A percentile compares a stretch with the other conserved stretches of the same genome.
Conservation (phyloP, 2,888 invertebrate species). For the Mesochorus sp. region DNA sequence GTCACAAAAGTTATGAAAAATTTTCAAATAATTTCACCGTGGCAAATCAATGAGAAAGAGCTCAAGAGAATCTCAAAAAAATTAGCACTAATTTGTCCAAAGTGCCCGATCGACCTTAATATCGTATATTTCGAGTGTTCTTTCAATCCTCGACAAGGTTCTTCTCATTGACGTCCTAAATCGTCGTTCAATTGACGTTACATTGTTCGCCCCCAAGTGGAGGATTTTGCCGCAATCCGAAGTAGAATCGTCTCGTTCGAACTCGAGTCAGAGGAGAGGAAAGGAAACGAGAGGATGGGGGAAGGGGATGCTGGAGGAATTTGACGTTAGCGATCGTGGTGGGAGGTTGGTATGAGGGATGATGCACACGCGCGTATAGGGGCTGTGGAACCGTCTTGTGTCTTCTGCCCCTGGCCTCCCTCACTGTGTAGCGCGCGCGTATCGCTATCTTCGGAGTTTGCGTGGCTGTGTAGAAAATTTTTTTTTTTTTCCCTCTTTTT, state of each 20-base stretch:
- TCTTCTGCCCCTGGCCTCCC: slow-evolving; percentile 15
- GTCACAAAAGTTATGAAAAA: no score
- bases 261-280: slow-evolving; percentile 21
- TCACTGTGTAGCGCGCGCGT: slow-evolving; percentile 40
- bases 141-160: neutral
- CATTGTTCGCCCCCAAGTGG: slow-evolving; percentile 56
- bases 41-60: no score
- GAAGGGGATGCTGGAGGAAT: slow-evolving; percentile 27
- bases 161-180: slow-evolving; percentile 44
- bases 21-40: no score
- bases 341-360: neutral
- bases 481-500: slow-evolving; percentile 13
- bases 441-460: slow-evolving; percentile 29
- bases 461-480: slow-evolving; percentile 23
- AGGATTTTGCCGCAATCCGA: slow-evolving; percentile 52
- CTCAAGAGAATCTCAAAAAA: no score
- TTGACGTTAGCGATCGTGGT: neutral
- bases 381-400: slow-evolving; percentile 11
- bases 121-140: slow-evolving; percentile 4
- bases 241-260: slow-evolving; percentile 50
- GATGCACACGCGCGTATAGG: slow-evolving; percentile 57
- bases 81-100: no score
- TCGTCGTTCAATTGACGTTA: slow-evolving; percentile 53
- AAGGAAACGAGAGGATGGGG: neutral
- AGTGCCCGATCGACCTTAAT: neutral